Evolutionary conservation across 1,140 invertebrate genomes (phyloP).

Genomic region (Tetramorium simillimum): DNA sequence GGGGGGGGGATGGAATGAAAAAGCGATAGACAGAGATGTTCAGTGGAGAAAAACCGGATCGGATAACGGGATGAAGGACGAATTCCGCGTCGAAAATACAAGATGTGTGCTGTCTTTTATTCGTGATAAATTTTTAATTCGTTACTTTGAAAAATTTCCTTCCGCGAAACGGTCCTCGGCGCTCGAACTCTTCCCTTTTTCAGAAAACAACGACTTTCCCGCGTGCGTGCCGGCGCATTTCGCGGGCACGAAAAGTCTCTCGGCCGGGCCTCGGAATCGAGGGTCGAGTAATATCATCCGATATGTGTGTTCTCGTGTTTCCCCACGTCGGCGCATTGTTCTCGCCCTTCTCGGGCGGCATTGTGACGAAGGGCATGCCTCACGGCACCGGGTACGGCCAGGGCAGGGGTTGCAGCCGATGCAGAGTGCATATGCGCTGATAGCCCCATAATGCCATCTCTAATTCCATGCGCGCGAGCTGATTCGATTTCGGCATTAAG

Average conservation of each 20-base stretch:
- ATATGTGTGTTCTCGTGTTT: slow-evolving; percentile 82
- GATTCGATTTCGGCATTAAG: slow-evolving; percentile 86
- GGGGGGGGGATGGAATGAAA: slow-evolving; percentile 29
- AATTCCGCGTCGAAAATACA: slow-evolving; percentile 10
- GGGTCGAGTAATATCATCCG: slow-evolving; percentile 82
- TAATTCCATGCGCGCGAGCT: slow-evolving; percentile 84
- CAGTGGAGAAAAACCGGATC: slow-evolving; percentile 16
- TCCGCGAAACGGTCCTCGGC: neutral
- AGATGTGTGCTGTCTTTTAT: neutral
- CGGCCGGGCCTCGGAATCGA: slow-evolving; percentile 61
- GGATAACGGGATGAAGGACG: slow-evolving; percentile 24
- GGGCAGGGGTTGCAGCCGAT: slow-evolving; percentile 73
- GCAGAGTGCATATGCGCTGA: slow-evolving; percentile 83
- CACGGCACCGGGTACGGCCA: slow-evolving; percentile 59
- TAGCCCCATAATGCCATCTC: slow-evolving; percentile 84
- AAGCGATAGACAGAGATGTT: slow-evolving; percentile 68
- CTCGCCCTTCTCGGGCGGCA: slow-evolving; percentile 80
- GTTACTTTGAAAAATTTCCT: neutral
- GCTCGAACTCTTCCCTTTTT: neutral
- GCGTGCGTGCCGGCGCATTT: slow-evolving; percentile 66
- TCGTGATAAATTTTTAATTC: slow-evolving; percentile 10
- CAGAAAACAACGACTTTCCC: slow-evolving; percentile 2
- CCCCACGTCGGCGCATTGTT: slow-evolving; percentile 80
- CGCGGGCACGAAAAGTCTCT: slow-evolving; percentile 53
- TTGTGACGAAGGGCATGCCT: slow-evolving; percentile 79